Evolutionary conservation across 2,113 vertebrate species (phyloP).

Genomic region (Callipepla californica): DNA sequence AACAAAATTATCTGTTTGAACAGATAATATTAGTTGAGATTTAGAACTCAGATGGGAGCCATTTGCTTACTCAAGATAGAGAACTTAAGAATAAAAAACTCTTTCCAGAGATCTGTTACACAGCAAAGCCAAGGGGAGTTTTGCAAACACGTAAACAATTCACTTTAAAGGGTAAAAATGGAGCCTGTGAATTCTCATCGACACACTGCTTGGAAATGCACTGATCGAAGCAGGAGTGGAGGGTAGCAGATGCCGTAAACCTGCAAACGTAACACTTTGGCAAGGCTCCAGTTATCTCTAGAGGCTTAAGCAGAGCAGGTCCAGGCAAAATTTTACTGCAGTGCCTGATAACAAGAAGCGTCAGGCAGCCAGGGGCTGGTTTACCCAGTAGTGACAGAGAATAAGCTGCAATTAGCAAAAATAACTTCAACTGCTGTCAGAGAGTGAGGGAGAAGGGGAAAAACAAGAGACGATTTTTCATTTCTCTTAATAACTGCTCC

Average conservation of each 20-base stretch:
- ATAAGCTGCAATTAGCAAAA: slow-evolving; percentile 27
- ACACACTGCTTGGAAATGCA: background rate
- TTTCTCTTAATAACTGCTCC: background rate
- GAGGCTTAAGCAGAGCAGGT: slow-evolving; percentile 37
- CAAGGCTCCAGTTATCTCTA: slow-evolving; percentile 45
- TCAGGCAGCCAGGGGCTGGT: background rate
- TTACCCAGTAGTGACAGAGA: slow-evolving; percentile 4
- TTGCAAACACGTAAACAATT: slow-evolving; percentile 53
- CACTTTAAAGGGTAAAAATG: slow-evolving; percentile 21
- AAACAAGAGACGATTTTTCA: background rate
- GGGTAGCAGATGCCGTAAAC: background rate
- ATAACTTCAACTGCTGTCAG: background rate
- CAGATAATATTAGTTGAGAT: slow-evolving; percentile 26
- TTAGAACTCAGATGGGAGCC: slow-evolving; percentile 31
- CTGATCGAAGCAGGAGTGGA: background rate
- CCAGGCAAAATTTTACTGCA: slow-evolving; percentile 24
- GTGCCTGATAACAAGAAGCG: background rate
- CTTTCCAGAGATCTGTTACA: background rate
- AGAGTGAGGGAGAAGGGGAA: background rate
- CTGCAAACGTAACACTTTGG: slow-evolving; percentile 8
- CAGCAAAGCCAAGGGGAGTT: background rate
- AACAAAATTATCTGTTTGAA: slow-evolving; percentile 41
- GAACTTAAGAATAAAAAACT: background rate
- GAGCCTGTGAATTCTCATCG: slow-evolving; percentile 45
- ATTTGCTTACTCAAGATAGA: slow-evolving; percentile 33